These are phyloP conservation scores for Yponomeuta sedellus DNA, from an alignment of 2,888 invertebrate species.

Conservation along the genomic window DNA sequence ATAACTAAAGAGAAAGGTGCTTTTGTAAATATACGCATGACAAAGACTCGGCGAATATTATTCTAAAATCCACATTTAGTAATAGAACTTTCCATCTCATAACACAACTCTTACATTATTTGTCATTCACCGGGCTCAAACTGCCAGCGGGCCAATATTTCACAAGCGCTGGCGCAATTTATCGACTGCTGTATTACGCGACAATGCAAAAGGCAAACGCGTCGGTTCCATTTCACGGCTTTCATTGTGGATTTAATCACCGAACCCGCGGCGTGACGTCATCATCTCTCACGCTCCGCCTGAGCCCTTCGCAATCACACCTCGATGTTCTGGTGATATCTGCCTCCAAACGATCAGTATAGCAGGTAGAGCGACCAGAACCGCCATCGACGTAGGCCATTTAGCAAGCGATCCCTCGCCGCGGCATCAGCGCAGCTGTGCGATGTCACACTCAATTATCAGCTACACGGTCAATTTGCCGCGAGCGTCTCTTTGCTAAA, in stretches of 20 bases:
- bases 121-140: too few species aligned
- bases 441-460: slow-evolving; percentile 3
- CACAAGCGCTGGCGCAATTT: neutral
- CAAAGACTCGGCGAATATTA: too few species aligned
- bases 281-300: neutral
- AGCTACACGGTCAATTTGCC: neutral
- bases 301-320: neutral
- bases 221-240: neutral
- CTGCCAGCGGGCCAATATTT: too few species aligned
- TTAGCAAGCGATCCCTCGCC: neutral
- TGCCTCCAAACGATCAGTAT: neutral
- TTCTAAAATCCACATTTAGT: too few species aligned
- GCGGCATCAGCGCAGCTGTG: neutral
- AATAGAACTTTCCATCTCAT: too few species aligned
- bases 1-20: too few species aligned
- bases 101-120: too few species aligned
- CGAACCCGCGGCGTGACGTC: slow-evolving; percentile 1
- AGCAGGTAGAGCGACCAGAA: neutral
- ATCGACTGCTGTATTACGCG: neutral
- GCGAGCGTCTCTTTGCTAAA: neutral
- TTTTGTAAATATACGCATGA: too few species aligned
- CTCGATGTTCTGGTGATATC: neutral
- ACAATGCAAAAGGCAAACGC: slow-evolving; percentile 1
- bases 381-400: neutral
- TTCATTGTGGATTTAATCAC: neutral